phyloP scores from a whole-genome alignment of 2,113 vertebrate species.

The Tricholaema leucomelas region DNA sequence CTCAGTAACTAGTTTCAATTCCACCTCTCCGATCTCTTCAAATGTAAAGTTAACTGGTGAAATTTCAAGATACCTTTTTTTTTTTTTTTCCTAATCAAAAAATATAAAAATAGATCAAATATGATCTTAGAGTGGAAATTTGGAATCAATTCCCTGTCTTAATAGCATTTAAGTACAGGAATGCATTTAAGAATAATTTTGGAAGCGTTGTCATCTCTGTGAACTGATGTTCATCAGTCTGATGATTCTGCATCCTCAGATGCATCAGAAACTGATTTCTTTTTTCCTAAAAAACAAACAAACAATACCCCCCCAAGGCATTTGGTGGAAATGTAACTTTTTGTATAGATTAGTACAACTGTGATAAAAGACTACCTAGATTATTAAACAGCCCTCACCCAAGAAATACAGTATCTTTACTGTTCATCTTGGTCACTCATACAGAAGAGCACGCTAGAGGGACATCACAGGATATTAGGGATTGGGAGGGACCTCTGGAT shows the following conservation, averaged over 20 bases:
- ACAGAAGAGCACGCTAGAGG: not conserved
- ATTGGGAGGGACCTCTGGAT: too few species aligned
- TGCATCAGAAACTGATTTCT: not conserved
- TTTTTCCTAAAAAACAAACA: not conserved
- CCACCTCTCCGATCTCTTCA: not conserved
- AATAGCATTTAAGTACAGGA: constrained; percentile 16
- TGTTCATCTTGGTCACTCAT: fast-evolving
- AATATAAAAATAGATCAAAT: constrained; percentile 45
- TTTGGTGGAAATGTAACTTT: not conserved
- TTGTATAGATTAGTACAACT: not conserved
- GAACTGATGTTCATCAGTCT: constrained; percentile 18
- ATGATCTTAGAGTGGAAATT: constrained; percentile 7
- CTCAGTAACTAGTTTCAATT: not conserved
- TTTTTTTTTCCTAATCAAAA: constrained; percentile 22
- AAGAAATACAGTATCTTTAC: not conserved
- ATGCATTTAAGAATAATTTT: constrained; percentile 29
- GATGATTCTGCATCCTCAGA: constrained; percentile 9
- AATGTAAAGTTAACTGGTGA: constrained; percentile 24
- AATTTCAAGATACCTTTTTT: constrained; percentile 35
- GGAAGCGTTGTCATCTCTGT: constrained; percentile 2
- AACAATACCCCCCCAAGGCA: not conserved
- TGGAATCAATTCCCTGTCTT: constrained; percentile 15
- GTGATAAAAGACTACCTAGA: not conserved
- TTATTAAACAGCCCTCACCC: not conserved
- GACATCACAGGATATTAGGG: not conserved